Evolutionary conservation across 2,888 invertebrate species (phyloP).

Genomic region (Drosophila merina): DNA sequence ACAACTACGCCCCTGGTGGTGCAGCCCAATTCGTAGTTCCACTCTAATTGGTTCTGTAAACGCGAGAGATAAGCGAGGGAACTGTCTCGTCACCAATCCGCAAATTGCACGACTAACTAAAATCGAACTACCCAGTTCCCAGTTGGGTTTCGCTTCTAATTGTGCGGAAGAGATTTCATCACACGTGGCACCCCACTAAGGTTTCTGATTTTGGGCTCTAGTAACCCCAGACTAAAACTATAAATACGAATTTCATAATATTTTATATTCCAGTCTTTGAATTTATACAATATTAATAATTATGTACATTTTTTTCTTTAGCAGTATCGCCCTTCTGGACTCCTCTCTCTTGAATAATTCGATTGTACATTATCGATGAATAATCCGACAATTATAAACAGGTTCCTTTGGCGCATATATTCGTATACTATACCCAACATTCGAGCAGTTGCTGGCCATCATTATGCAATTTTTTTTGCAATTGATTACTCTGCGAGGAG

Average conservation of each 20-base stretch:
- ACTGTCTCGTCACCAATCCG: conserved; percentile 49
- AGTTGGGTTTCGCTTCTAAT: conserved; percentile 12
- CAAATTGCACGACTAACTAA: conserved; percentile 31
- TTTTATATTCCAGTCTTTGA: too few relatives aligned
- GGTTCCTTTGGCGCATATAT: conserved; percentile 25
- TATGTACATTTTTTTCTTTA: neutral
- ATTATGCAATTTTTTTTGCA: conserved; percentile 42
- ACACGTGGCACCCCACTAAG: conserved; percentile 16
- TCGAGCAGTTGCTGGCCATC: conserved; percentile 30
- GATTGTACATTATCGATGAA: conserved; percentile 39
- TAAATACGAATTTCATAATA: neutral
- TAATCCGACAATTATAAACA: conserved; percentile 40
- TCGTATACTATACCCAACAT: conserved; percentile 4
- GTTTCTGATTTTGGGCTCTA: neutral
- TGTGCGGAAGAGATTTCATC: conserved; percentile 43
- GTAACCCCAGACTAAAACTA: neutral
- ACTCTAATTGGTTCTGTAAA: conserved; percentile 71
- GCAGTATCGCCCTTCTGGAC: neutral
- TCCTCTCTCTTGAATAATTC: conserved; percentile 7
- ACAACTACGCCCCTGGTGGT: neutral
- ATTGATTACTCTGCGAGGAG: conserved; percentile 37
- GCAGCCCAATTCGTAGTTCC: conserved; percentile 30
- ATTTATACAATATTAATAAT: too few relatives aligned
- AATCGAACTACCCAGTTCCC: conserved; percentile 14
- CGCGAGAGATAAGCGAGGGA: conserved; percentile 29